A percentile compares a stretch with the other conserved stretches of the same genome.
phyloP scores from a whole-genome alignment of 2,797 vertebrate genomes.

The Monodelphis domestica region DNA sequence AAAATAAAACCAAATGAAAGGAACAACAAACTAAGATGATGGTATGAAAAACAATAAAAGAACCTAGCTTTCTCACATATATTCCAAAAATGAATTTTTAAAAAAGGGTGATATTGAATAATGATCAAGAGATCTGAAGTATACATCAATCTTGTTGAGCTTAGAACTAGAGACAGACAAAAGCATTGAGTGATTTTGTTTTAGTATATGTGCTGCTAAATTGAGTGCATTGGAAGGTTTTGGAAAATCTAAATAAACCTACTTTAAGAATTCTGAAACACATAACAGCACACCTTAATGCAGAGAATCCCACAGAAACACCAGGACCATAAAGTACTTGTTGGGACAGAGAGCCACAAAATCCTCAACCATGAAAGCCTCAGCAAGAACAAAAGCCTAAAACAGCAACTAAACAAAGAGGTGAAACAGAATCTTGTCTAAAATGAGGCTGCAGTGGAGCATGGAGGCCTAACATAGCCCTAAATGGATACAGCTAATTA shows the following conservation, averaged over 20 bases:
- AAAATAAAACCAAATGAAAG: background rate
- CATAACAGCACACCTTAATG: background rate
- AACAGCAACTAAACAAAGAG: background rate
- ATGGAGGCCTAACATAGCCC: background rate
- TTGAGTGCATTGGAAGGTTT: background rate
- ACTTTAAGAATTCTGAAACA: background rate
- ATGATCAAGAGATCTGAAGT: background rate
- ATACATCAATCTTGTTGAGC: background rate
- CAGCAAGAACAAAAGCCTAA: background rate
- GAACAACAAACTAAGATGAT: background rate
- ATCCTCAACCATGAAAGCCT: background rate
- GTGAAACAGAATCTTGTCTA: background rate
- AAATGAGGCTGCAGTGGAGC: background rate
- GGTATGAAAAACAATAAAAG: background rate
- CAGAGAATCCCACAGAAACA: background rate
- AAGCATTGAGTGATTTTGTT: background rate
- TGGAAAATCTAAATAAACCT: background rate
- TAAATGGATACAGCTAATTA: background rate
- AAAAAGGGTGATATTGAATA: too few relatives aligned
- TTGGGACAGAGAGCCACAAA: background rate
- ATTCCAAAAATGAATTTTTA: background rate
- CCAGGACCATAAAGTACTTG: background rate
- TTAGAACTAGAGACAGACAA: background rate
- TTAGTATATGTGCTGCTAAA: too few relatives aligned
- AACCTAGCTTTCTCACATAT: background rate